Base-by-base conservation (phyloP, 2,113 vertebrate species). In the Todiramphus chloris region DNA sequence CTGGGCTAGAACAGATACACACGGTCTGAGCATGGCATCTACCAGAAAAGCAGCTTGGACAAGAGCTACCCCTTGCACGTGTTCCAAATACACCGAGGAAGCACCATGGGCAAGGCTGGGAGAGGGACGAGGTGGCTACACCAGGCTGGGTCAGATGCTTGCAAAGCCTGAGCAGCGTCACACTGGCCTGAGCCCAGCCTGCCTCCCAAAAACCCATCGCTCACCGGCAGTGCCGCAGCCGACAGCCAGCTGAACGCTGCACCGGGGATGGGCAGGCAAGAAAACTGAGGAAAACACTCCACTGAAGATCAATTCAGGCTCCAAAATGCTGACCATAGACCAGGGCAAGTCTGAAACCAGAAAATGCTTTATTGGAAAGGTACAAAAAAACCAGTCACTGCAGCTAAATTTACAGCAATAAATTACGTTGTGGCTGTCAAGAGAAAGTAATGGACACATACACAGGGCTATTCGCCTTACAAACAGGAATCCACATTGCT, bases 361-460 rank as follows among this genome's bases (percentile, higher is more conserved):
- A 98, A 98, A 98, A 98, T 96, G 97, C 98, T 99, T 99, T 99
- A 99, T 99, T 99, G 98, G 96, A 98, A 98, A 98, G 98, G 98
- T 99, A 99, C 97, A 99, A 99, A 97, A 97, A 96, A 98, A 99
- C 98, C 97, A 97, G 96, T 98, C 98, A 98, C 97, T 97, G 98
- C 98, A 97, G 98, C 96, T 87, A 97, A 97, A 98, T 98, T 97
- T 97, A 98, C 97, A 97, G 98, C 98, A 98, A 98, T 99, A 99
- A 99, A 99, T 99, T 98, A 99, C 98, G 97, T 97, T 96, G 97
- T 97, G 97, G 97, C 96, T 92, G 74, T 95, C 96, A 97, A 95
- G 92, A 98, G 97, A 93, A 94, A 97, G 94, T 96, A 92, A 90
- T 76, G 96, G 97, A 97, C 97, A 97, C 56, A 51, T 91, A 97